Evolutionary conservation across 2,888 invertebrate genomes (phyloP), one percentile per base, ranked within the genome.

Genomic region (Villa cingulata): DNA sequence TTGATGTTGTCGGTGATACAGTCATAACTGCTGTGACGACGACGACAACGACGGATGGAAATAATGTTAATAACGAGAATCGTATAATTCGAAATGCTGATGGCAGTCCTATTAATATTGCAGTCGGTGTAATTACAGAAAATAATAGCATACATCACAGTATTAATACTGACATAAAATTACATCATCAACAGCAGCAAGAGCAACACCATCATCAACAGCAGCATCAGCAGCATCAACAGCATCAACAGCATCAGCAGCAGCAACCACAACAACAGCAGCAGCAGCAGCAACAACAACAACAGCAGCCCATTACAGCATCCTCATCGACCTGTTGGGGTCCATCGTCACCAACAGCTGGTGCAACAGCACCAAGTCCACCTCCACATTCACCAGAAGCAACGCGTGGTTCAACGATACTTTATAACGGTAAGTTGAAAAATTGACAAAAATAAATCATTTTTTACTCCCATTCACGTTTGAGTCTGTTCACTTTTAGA

Each of bases 1-100:
- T 86, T 73, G 86, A 86, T 77, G 87, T 86, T 65, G 87, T 87
- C 58, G 87, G 85, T 56, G 86, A 84, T 57, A 70, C 68, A 14
- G 39, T 34, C 54, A 55, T 56, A 48, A 51, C 55, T 51, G 53
- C 40, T 52, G 23, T 23, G 7, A 23, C 23, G 23, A 23, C 23
- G 7, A 23, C 23, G 7, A 49, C 51, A 37, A 46, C 46, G 48
- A 51, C 49, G 43, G 48, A 47, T 41, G 40, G 37, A 27, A 29
- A 16, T 54, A 40, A 51, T 51, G 48, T 41, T 54, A 14, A 45
- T 41, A 44, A 42, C 43, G 10, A 20, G 50, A 23, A 32, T 40
- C 7, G 5, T 6, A 6, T 4, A 4, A 23, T 23, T 23, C 23
- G 23, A 23, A 36, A 29, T 42, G 49, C 4, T 37, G 15, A 4